Conservation (phyloP, 2,888 invertebrate genomes). For the Branchipolynoe longqiensis region DNA sequence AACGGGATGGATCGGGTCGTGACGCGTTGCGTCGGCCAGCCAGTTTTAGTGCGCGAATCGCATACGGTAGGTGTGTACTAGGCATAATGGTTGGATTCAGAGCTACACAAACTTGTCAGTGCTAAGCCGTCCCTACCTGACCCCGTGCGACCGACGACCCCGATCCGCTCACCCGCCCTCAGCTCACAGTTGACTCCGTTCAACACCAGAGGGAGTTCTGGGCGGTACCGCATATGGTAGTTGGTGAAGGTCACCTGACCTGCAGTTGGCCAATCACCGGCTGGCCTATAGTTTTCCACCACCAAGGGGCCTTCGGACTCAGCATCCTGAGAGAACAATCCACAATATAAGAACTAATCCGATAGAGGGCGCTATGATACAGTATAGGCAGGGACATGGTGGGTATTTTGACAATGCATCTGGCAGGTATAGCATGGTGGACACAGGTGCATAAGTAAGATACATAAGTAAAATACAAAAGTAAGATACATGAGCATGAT, state of each 20-base stretch:
- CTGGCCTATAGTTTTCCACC: slow-evolving; percentile 57
- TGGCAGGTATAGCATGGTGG: not conserved
- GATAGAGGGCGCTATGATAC: not conserved
- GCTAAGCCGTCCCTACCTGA: slow-evolving; percentile 83
- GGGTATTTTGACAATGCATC: not conserved
- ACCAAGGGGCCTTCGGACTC: not conserved
- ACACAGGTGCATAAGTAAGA: not conserved
- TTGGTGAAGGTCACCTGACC: slow-evolving; percentile 76
- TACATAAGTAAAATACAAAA: not conserved
- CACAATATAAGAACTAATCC: not conserved
- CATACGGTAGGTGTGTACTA: too few relatives aligned
- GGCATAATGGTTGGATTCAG: too few relatives aligned
- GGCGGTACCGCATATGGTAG: slow-evolving; percentile 75
- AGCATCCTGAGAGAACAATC: slow-evolving; percentile 24
- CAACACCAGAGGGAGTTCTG: slow-evolving; percentile 82
- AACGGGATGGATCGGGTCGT: too few relatives aligned
- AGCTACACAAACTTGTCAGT: too few relatives aligned
- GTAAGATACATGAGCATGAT: not conserved
- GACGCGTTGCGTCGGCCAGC: too few relatives aligned
- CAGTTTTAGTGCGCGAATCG: too few relatives aligned
- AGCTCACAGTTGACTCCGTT: slow-evolving; percentile 84
- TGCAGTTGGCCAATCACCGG: slow-evolving; percentile 79
- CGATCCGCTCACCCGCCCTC: slow-evolving; percentile 85
- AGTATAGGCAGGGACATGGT: not conserved
- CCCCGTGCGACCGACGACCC: slow-evolving; percentile 84